Evolutionary conservation across 2,888 invertebrate species (phyloP).

Genomic region (Ophion obscuratus): DNA sequence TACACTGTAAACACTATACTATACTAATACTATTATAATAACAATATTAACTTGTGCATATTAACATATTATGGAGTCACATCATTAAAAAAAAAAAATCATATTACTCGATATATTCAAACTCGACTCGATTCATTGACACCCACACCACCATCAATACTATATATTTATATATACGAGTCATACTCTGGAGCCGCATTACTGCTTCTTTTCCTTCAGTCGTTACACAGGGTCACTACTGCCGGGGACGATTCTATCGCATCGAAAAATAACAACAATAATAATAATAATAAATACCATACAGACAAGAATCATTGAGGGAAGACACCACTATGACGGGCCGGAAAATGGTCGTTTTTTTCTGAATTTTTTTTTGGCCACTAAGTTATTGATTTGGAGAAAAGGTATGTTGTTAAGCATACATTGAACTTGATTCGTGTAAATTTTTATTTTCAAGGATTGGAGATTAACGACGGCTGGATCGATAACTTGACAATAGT

Average conservation of each 20-base stretch:
- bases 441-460: too few relatives aligned
- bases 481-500: too few relatives aligned
- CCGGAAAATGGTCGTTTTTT: too few relatives aligned
- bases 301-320: neutral
- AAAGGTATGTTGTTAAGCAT: too few relatives aligned
- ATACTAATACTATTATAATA: constrained; percentile 77
- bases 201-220: neutral
- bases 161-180: constrained; percentile 7
- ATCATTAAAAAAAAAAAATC: constrained; percentile 79
- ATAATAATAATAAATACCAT: neutral
- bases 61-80: constrained; percentile 83
- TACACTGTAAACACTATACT: constrained; percentile 79
- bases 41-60: constrained; percentile 83
- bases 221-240: too few relatives aligned
- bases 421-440: too few relatives aligned
- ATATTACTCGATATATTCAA: constrained; percentile 69
- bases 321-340: too few relatives aligned
- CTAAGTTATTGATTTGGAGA: too few relatives aligned
- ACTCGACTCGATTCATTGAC: constrained; percentile 82
- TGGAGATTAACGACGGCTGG: too few relatives aligned
- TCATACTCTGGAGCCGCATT: neutral
- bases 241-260: neutral
- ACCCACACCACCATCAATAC: constrained; percentile 79
- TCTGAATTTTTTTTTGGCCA: too few relatives aligned
- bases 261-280: neutral